Evolutionary conservation across 2,113 vertebrate genomes (phyloP), one percentile per base, ranked within the genome.

Genomic region (Pheucticus melanocephalus): DNA sequence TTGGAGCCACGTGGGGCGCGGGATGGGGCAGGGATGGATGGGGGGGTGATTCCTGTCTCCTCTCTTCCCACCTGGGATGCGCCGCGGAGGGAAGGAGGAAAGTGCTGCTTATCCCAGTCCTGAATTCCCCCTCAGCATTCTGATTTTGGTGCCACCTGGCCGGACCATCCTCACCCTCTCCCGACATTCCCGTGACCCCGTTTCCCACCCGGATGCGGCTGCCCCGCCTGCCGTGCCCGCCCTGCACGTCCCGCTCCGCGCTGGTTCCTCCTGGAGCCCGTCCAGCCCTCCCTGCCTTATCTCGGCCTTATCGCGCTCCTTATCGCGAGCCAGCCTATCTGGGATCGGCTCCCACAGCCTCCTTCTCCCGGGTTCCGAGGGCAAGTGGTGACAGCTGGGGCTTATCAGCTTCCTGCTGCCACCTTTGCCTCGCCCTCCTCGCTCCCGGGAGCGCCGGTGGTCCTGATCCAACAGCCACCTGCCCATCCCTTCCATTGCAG

Each of bases 401-500:
- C 24, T 18, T 1, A 31, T 2, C 80, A 30, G 33, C n/a, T 69
- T 83, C 53, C 54, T 17, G 66, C 72, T 53, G 88, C 64, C 21
- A 3, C 45, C 75, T 78, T 13, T 27, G 11, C 80, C 90, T 37
- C 39, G 1, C 56, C 5, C 12, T 51, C 61, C 65, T 33, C 8
- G 6, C 30, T 65, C 68, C 37, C 35, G 18, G 28, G 54, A 59
- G 10, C 23, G 25, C 9, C 10, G 40, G 37, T 18, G 71, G 31
- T 56, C 37, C 48, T 8, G 42, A 5, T 13, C 44, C 54, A 18
- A 53, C 9, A 4, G 14, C 22, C 73, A 6, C 15, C 63, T 10
- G 15, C 5, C 39, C 20, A 1, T 30, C 15, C 1, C 1, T n/a
- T 27, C 51, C 65, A 11, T 0, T 6, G 31, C 44, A 18, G 60